These are phyloP conservation scores for Phaenicophaeus curvirostris DNA, from an alignment of 2,797 vertebrate species.

Conservation along the genomic window DNA sequence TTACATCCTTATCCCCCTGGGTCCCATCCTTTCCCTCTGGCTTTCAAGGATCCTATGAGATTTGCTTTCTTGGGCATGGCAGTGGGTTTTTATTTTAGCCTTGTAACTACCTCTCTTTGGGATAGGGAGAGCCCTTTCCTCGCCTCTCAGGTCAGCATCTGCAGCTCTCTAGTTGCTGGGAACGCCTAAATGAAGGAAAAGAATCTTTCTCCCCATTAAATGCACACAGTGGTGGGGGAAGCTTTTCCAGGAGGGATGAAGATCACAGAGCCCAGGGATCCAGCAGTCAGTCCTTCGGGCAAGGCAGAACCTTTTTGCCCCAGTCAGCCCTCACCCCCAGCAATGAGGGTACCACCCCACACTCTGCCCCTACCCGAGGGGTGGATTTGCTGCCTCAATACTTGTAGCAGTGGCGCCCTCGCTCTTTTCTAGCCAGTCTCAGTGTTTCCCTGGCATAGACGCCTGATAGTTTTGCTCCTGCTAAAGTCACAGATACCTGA, in stretches of 20 bases:
- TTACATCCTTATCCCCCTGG: no score
- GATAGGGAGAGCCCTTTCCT: neutral
- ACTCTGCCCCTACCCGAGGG: rapidly evolving
- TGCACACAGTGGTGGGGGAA: rapidly evolving
- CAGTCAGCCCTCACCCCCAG: neutral
- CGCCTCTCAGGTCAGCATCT: neutral
- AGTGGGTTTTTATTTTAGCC: neutral
- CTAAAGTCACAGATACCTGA: neutral
- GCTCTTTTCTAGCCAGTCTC: rapidly evolving
- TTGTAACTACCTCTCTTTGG: neutral
- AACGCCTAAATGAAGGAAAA: neutral
- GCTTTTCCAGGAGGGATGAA: neutral
- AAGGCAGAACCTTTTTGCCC: neutral
- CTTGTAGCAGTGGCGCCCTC: neutral
- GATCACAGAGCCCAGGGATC: neutral
- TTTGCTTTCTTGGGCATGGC: neutral
- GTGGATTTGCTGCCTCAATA: neutral
- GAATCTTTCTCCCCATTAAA: neutral
- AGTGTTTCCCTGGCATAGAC: rapidly evolving
- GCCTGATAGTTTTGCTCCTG: neutral
- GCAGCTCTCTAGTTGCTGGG: neutral
- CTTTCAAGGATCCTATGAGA: neutral
- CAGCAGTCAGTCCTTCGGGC: neutral
- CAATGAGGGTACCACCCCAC: neutral
- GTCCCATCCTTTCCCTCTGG: neutral